Base-by-base conservation (phyloP, 2,113 vertebrate genomes). In the Sisor rabdophorus region DNA sequence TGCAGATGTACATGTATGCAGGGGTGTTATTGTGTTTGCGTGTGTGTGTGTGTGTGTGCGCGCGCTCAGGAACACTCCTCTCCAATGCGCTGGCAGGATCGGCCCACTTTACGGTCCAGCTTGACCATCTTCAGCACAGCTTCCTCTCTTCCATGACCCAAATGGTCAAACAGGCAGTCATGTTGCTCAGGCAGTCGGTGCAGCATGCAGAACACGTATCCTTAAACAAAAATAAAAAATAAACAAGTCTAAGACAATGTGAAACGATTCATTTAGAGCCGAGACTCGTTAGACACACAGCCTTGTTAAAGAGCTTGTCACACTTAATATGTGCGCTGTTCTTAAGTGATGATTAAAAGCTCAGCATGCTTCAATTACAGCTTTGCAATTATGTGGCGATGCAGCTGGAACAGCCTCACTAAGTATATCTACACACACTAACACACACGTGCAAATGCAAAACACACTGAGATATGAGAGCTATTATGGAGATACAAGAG, bases 101-200 rank as follows among this genome's bases (percentile, higher is more conserved):
- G 93, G 89, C 97, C 97, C 92, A 99, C 95, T 91, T 98, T 98
- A 85, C 96, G 95, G 92, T 98, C 95, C 86, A 98, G 93, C 90
- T 99, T 99, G 87, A 98, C 97, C 97, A 98, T 98, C 92, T 98
- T 98, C 86, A 97, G 93, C 88, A 98, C 95, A 76, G 97, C 97
- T 88, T 99, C 97, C 92, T 98, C 95, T 1, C 96, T 95, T 19
- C 97, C 96, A 0, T 94, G 95, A 81, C 97, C 97, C 92, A 98
- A 93, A 92, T 98, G 97, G 93, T 99, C 97, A 17, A 97, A 98
- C 0, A 95, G 94, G 88, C 97, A 99, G 87, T 95, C 93, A 0
- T 99, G 97, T 80, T 98, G 96, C 90, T 99, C 97, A 0, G 97
- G 97, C 83, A 99, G 95, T 85, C 97, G 95, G 77, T 99, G 97